Percentiles rank a stretch among this genome's conserved stretches.
Conservation (phyloP, 2,797 vertebrate species). For the Amazona ochrocephala region DNA sequence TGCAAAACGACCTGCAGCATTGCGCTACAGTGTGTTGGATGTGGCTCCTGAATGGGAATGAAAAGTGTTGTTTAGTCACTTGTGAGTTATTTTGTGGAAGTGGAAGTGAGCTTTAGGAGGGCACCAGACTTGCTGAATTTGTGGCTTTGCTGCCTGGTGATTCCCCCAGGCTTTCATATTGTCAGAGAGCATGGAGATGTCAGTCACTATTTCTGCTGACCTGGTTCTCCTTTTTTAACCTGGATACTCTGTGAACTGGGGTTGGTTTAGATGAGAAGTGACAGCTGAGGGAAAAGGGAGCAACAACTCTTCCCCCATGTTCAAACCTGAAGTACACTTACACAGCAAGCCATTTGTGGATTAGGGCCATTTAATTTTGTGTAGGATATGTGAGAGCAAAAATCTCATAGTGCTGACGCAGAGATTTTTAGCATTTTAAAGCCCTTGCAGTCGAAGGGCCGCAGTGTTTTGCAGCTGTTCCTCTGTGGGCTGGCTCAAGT, state of each 20-base stretch:
- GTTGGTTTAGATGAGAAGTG: not conserved
- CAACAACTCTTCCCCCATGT: not conserved
- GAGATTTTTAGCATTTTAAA: not conserved
- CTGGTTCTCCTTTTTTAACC: not conserved
- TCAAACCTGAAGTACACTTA: not conserved
- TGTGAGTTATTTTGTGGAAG: not conserved
- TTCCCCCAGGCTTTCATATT: accelerated
- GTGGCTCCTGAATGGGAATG: not conserved
- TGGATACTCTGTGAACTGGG: not conserved
- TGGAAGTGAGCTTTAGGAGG: not conserved
- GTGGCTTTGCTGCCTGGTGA: accelerated
- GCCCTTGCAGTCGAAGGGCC: not conserved
- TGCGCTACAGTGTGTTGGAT: accelerated
- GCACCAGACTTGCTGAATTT: not conserved
- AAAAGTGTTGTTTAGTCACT: not conserved
- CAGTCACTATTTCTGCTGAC: not conserved
- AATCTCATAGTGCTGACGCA: not conserved
- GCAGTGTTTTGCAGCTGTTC: not conserved
- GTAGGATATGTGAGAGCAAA: not conserved
- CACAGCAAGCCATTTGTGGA: not conserved
- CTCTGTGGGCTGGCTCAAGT: not conserved
- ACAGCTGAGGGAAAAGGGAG: not conserved
- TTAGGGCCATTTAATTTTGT: not conserved
- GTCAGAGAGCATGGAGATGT: not conserved
- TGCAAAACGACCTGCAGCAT: not conserved